Evolutionary conservation across 2,113 vertebrate genomes (phyloP).

Genomic region (Blennius ocellaris): DNA sequence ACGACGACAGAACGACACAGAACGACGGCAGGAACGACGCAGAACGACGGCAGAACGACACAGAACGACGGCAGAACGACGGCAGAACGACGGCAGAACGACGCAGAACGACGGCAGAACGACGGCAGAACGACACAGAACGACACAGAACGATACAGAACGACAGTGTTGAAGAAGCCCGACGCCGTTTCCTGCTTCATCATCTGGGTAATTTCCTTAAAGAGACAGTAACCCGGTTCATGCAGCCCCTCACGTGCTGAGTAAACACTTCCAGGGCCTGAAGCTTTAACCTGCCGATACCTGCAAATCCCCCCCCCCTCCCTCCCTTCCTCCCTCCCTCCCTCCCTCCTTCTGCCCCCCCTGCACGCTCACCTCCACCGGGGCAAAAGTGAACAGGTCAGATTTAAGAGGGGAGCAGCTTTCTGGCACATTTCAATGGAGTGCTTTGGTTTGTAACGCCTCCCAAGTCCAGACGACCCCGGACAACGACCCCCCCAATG

Average conservation of each 20-base stretch:
- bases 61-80: too few relatives aligned
- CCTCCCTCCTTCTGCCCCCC: too few relatives aligned
- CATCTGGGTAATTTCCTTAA: constrained; percentile 3
- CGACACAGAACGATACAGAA: too few relatives aligned
- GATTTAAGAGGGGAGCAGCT: constrained; percentile 25
- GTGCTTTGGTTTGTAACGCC: constrained; percentile 31
- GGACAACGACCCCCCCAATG: constrained; percentile 12
- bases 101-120: too few relatives aligned
- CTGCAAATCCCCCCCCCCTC: constrained; percentile 53
- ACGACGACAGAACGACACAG: too few relatives aligned
- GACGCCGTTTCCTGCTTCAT: neutral
- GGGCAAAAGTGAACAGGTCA: constrained; percentile 55
- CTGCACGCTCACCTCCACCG: constrained; percentile 46
- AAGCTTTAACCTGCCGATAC: constrained; percentile 61
- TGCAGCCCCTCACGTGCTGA: constrained; percentile 32
- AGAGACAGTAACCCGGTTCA: neutral
- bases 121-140: too few relatives aligned
- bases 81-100: too few relatives aligned
- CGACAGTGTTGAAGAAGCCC: too few relatives aligned
- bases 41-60: too few relatives aligned
- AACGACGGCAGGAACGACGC: too few relatives aligned
- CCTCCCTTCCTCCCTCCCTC: too few relatives aligned
- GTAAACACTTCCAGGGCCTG: constrained; percentile 54
- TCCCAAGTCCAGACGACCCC: constrained; percentile 43
- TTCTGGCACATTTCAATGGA: constrained; percentile 42